A percentile compares a stretch with the other conserved stretches of the same genome.
These are phyloP conservation scores for Jordanella pulchra DNA, from an alignment of 2,797 vertebrate species.

Conservation along the genomic window DNA sequence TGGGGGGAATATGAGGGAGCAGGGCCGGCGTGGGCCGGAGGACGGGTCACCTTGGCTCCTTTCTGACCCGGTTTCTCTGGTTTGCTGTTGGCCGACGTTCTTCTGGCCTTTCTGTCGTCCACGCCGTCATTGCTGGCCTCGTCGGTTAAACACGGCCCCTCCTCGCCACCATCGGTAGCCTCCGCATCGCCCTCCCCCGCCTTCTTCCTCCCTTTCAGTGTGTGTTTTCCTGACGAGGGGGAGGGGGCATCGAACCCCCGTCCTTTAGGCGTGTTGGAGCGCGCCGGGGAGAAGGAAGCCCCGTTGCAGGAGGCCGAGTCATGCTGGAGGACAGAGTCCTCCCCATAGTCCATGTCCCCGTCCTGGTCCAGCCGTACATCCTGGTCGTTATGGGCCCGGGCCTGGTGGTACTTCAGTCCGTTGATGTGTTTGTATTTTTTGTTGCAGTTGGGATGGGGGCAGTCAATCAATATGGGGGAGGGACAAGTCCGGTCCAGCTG, in stretches of 20 bases:
- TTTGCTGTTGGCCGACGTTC: conserved; percentile 77
- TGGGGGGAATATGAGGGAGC: conserved; percentile 82
- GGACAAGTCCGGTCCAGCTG: conserved; percentile 90
- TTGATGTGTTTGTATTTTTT: conserved; percentile 99
- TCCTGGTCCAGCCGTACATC: conserved; percentile 94
- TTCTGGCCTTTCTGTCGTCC: conserved; percentile 88
- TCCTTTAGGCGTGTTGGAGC: conserved; percentile 93
- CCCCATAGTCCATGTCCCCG: conserved; percentile 93
- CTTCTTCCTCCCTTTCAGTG: conserved; percentile 89
- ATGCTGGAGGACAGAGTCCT: conserved; percentile 89
- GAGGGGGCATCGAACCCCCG: conserved; percentile 92
- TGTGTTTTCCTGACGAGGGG: conserved; percentile 88
- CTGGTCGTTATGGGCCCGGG: conserved; percentile 92
- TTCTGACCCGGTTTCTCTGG: conserved; percentile 90
- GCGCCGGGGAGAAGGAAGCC: conserved; percentile 90
- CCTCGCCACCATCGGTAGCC: conserved; percentile 91
- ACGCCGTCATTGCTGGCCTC: conserved; percentile 94
- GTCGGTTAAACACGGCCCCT: conserved; percentile 89
- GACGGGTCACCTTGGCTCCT: conserved; percentile 87
- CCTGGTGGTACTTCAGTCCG: conserved; percentile 98
- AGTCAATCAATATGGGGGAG: conserved; percentile 96
- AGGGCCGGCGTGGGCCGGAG: conserved; percentile 80
- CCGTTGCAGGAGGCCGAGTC: conserved; percentile 93
- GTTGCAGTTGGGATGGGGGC: conserved; percentile 98
- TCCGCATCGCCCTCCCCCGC: conserved; percentile 87